Conservation (phyloP, 1,140 invertebrate genomes). For the Papilio machaon region DNA sequence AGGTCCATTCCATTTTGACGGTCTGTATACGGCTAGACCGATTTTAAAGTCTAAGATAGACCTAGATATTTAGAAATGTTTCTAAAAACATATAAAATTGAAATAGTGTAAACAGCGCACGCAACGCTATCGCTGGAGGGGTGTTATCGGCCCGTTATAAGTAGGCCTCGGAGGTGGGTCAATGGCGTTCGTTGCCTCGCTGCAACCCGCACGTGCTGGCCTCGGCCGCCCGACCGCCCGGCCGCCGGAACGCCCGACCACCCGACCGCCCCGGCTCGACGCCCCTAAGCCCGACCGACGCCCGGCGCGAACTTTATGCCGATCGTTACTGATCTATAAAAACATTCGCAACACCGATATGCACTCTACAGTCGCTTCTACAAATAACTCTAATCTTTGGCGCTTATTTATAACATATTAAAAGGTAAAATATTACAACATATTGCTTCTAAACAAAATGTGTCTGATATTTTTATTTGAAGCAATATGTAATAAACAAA, state of each 20-base stretch:
- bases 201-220: slow-evolving; percentile 74
- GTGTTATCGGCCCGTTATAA: slow-evolving; percentile 72
- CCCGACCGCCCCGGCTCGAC: slow-evolving; percentile 52
- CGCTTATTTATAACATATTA: not conserved
- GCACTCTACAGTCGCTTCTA: slow-evolving; percentile 8
- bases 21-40: not conserved
- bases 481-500: no score
- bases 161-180: slow-evolving; percentile 77
- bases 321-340: slow-evolving; percentile 52
- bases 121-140: slow-evolving; percentile 61
- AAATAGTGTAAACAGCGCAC: slow-evolving; percentile 23
- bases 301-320: slow-evolving; percentile 44
- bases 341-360: slow-evolving; percentile 21
- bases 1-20: not conserved
- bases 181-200: slow-evolving; percentile 78
- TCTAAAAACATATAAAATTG: slow-evolving; percentile 13
- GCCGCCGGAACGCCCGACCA: slow-evolving; percentile 39
- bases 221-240: slow-evolving; percentile 51
- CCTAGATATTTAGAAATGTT: slow-evolving; percentile 6
- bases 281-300: slow-evolving; percentile 36
- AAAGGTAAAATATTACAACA: not conserved
- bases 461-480: no score
- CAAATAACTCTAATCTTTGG: slow-evolving; percentile 13
- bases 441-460: no score
- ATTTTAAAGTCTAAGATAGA: not conserved